Evolutionary conservation across 2,888 invertebrate species (phyloP), one percentile per base, ranked within the genome.

Genomic region (Monopis laevigella): DNA sequence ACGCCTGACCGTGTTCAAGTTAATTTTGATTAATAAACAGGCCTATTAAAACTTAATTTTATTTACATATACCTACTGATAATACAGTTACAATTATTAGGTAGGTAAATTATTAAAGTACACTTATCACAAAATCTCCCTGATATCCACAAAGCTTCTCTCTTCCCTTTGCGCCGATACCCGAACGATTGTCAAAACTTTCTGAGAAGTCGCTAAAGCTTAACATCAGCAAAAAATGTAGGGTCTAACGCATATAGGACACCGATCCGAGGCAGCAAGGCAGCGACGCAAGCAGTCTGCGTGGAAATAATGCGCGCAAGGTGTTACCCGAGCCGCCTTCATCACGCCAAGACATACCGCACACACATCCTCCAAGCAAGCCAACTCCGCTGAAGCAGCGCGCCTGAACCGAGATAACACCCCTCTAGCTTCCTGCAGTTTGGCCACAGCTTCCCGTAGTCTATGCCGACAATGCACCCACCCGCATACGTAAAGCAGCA

Each of bases 221-320:
- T 17, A 7, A 36, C 30, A 51, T 81, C 65, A 84, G 55, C 75
- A 81, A 53, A 84, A 84, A 40, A 80, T 72, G 46, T 87, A 85
- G 44, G 86, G 84, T 46, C 87, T 78, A 50, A 91, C 89, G 62
- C 91, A 92, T 57, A 91, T 87, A 0, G 91, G 91, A 55, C 91
- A 91, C 47, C 84, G 82, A 48, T 87, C 84, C 3, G 86, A 86
- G 10, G 83, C 75, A 48, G 87, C 88, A n/a, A 91, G 75, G 56
- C 90, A 91, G 48, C 84, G 83, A 45, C 90, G 70, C 14, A 92
- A 71, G 56, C 92, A 92, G 58, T 88, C 88, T 0, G 89, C 89
- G 58, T 92, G 92, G 66, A 91, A 92, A 59, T 88, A 83, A 59
- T 92, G 92, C 39, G 88, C 88, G 57, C 92, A 92, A 0, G 90